phyloP scores from a whole-genome alignment of 1,140 invertebrate genomes.

The Adoxophyes honmai region DNA sequence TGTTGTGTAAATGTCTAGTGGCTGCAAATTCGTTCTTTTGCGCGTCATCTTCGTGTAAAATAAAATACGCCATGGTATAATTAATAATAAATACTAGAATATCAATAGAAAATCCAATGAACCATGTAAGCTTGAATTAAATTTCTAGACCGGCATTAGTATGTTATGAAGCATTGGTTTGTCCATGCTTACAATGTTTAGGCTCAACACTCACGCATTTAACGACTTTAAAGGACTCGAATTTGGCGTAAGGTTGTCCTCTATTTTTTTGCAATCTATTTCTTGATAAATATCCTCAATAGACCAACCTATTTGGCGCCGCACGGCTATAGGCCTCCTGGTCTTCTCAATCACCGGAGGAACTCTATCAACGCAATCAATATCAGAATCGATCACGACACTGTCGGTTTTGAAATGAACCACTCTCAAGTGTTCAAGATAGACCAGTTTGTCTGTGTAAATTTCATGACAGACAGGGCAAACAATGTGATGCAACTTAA shows the following conservation, averaged over 20 bases:
- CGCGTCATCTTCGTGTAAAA: constrained; percentile 3
- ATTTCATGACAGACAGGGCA: constrained; percentile 68
- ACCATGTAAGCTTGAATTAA: neutral
- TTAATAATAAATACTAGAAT: neutral
- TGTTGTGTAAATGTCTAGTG: too few relatives aligned
- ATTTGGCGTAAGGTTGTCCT: constrained; percentile 53
- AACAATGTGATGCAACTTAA: constrained; percentile 66
- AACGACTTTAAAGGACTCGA: constrained; percentile 66
- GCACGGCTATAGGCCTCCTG: constrained; percentile 55
- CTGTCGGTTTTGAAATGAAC: constrained; percentile 50
- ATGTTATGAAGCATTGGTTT: constrained; percentile 36
- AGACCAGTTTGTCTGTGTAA: constrained; percentile 50
- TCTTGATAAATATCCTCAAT: constrained; percentile 72
- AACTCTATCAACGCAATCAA: constrained; percentile 62
- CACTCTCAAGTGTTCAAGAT: constrained; percentile 55
- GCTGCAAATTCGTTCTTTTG: too few relatives aligned
- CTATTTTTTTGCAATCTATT: constrained; percentile 62
- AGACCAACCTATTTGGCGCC: constrained; percentile 70
- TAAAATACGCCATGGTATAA: constrained; percentile 15
- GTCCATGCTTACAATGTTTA: constrained; percentile 56
- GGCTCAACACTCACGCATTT: constrained; percentile 65
- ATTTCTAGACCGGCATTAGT: constrained; percentile 32
- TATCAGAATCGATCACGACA: constrained; percentile 35
- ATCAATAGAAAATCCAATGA: constrained; percentile 21
- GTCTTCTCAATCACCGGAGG: constrained; percentile 56